Percentiles rank a stretch among this genome's conserved stretches.
These are phyloP conservation scores for Helostoma temminkii DNA, from an alignment of 2,797 vertebrate species.

Conservation along the genomic window DNA sequence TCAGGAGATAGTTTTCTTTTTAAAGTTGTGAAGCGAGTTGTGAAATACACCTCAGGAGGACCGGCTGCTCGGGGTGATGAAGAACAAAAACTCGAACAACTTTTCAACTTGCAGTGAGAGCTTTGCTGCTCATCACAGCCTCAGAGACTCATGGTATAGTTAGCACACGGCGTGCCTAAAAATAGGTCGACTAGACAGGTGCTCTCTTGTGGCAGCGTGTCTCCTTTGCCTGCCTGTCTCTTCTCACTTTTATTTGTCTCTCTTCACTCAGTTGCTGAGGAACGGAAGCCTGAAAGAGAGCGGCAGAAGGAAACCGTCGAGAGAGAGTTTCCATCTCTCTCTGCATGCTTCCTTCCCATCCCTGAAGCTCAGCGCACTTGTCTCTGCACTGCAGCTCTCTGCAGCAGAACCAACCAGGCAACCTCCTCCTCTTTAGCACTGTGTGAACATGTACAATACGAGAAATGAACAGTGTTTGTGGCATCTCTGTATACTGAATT, in stretches of 20 bases:
- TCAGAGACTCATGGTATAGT: conserved; percentile 58
- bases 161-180: conserved; percentile 45
- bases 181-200: conserved; percentile 67
- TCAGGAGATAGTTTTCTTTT: background rate
- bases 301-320: conserved; percentile 51
- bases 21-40: conserved; percentile 21
- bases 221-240: conserved; percentile 56
- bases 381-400: conserved; percentile 44
- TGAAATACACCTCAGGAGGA: too few relatives aligned
- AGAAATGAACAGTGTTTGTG: conserved; percentile 26
- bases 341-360: conserved; percentile 49
- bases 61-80: conserved; percentile 26
- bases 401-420: conserved; percentile 32
- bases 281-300: conserved; percentile 60
- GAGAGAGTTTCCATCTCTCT: conserved; percentile 42
- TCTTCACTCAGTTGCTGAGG: conserved; percentile 62
- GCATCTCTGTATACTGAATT: conserved; percentile 44
- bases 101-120: conserved; percentile 35
- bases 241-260: conserved; percentile 67
- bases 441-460: conserved; percentile 40
- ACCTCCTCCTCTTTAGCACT: conserved; percentile 41
- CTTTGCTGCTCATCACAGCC: conserved; percentile 45
- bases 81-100: conserved; percentile 31
- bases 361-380: conserved; percentile 45
- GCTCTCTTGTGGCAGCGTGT: conserved; percentile 62